Evolutionary conservation across 64 coral and sea anemone species (phyloP).

Genomic region (Cladopsammia gracilis): DNA sequence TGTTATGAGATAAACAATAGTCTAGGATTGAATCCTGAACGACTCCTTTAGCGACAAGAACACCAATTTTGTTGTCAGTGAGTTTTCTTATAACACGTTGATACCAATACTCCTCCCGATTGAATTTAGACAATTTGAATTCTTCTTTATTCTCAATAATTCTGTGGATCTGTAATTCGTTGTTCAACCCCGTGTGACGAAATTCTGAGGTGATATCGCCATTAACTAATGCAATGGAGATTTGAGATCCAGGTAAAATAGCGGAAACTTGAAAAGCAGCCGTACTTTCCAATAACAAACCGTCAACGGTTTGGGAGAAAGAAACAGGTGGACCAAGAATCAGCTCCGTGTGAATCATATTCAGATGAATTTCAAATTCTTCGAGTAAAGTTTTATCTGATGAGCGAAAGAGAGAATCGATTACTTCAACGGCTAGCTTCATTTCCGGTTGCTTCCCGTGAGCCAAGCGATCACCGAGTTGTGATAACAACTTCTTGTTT

Average conservation of each 20-base stretch:
- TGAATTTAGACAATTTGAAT: not conserved
- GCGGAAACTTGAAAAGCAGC: not conserved
- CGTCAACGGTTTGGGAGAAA: slow-evolving; percentile 32
- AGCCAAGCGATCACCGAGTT: slow-evolving; percentile 28
- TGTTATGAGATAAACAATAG: slow-evolving; percentile 32
- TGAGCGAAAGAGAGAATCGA: slow-evolving; percentile 8
- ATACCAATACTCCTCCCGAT: slow-evolving; percentile 3
- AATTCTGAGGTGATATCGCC: slow-evolving; percentile 59
- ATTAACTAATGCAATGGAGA: slow-evolving; percentile 33
- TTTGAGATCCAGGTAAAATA: too few species aligned
- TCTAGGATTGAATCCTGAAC: slow-evolving; percentile 40
- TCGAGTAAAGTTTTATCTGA: slow-evolving; percentile 22
- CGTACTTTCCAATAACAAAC: slow-evolving; percentile 29
- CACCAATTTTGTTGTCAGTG: slow-evolving; percentile 18
- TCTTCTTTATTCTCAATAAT: slow-evolving; percentile 25
- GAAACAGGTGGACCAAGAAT: slow-evolving; percentile 40
- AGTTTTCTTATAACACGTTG: not conserved
- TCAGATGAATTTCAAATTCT: slow-evolving; percentile 33
- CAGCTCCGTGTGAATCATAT: slow-evolving; percentile 48
- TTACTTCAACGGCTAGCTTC: slow-evolving; percentile 58
- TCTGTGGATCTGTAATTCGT: slow-evolving; percentile 27
- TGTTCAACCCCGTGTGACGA: slow-evolving; percentile 36
- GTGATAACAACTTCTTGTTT: not conserved
- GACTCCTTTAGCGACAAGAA: slow-evolving; percentile 38
- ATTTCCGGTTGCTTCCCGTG: slow-evolving; percentile 79